Evolutionary conservation across 2,113 vertebrate genomes (phyloP), one percentile per base, ranked within the genome.

Genomic region (Scartelaos histophorus): DNA sequence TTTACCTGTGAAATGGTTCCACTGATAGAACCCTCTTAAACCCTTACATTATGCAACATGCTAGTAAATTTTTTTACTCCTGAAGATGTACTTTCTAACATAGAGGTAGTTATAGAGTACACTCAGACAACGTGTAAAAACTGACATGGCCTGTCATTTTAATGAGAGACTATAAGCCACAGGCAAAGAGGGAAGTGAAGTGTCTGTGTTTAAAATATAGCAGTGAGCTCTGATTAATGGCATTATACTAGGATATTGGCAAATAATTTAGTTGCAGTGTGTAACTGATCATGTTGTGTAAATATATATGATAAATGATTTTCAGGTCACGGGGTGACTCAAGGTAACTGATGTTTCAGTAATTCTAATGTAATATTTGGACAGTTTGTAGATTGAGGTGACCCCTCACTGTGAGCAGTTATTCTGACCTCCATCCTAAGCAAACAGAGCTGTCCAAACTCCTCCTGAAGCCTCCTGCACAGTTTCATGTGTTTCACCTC

Each of bases 61-160:
- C 86, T 85, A 35, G 75, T 83, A 79, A 85, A 83, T 62, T 56
- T 43, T 46, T 45, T 57, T 25, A 38, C 60, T 29, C 17, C 38
- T 34, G 34, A 19, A 69, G 68, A 66, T 67, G 60, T 67, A 75
- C 70, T 76, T 85, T 84, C 73, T 81, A 58, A 81, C 78, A 67
- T 80, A 67, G 66, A 60, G 49, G 67, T 65, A 69, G 75, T 87
- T 91, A 85, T 62, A 49, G 64, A 68, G 45, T 84, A 24, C 53
- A 74, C 78, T 89, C 82, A 81, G 84, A 87, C 84, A 82, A 87
- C 61, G 75, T 78, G 80, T 89, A 84, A 84, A 83, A 88, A 79
- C 66, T 80, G 71, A 83, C 78, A 75, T 62, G 75, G 81, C 73
- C 83, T 88, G 85, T 82, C 81, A 75, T 78, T 87, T 78, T 88